A percentile compares a stretch with the other conserved stretches of the same genome.
phyloP scores from a whole-genome alignment of 2,113 vertebrate species.

The Psophia crepitans region DNA sequence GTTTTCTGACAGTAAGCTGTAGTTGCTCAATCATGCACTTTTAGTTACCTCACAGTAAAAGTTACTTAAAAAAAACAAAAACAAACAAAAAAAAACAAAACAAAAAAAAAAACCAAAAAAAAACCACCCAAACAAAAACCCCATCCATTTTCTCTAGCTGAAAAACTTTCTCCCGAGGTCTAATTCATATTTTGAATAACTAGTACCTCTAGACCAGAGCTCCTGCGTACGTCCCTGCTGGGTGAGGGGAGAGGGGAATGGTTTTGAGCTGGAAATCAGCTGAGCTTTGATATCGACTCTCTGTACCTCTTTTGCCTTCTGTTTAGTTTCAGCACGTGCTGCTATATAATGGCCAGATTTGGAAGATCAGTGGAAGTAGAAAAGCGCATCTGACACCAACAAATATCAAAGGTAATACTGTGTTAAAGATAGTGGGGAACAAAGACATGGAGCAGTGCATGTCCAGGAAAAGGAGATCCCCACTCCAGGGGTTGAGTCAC shows the following conservation, averaged over 20 bases:
- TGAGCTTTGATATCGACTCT: not conserved
- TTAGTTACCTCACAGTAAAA: not conserved
- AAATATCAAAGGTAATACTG: not conserved
- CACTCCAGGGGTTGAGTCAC: not conserved
- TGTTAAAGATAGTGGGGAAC: accelerated
- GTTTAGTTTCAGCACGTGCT: not conserved
- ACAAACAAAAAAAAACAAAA: not conserved
- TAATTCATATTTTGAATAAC: not conserved
- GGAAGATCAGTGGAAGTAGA: not conserved
- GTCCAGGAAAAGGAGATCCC: not conserved
- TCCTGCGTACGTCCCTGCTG: accelerated
- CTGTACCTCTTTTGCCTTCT: accelerated
- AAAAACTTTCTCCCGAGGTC: not conserved
- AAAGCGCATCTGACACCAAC: not conserved
- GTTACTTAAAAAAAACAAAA: not conserved
- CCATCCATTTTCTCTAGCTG: not conserved
- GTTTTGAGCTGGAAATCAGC: not conserved
- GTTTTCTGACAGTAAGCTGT: accelerated
- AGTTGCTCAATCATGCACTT: accelerated
- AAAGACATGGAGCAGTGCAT: accelerated
- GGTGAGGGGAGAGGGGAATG: not conserved
- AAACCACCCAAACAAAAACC: not conserved
- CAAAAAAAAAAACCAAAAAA: not conserved
- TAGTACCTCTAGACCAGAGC: not conserved
- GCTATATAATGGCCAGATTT: too few relatives aligned